Evolutionary conservation across 2,888 invertebrate genomes (phyloP), one percentile per base, ranked within the genome.

Genomic region (Lithosia quadra): DNA sequence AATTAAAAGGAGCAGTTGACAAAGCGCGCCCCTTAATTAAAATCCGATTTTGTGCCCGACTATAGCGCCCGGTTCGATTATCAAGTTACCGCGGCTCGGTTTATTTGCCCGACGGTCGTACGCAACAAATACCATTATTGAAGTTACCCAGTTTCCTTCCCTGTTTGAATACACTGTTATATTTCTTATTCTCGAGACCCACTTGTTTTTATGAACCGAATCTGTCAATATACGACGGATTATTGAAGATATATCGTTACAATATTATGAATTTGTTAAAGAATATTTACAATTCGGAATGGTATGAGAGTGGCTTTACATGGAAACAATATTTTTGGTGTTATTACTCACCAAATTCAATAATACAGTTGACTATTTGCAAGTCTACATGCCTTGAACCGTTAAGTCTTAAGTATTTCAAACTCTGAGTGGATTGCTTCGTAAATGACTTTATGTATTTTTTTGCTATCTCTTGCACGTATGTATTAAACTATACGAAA

Each of bases 1-100:
- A 94, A 94, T 93, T 93, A 94, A 92, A 92, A 92, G 90, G 91
- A 91, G 86, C 91, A 91, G 92, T 92, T 93, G 94, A 94, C 93
- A 94, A 95, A 94, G 92, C 88, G 87, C 80, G 87, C 80, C 82
- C 87, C 84, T 92, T 93, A 93, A 94, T 94, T 94, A 94, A 93
- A 92, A 91, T 90, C 87, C 86, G 89, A 89, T 91, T 89, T 87
- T 85, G 84, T 83, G 81, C 81, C 76, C 79, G 86, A 86, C 87
- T 88, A 88, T 87, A 84, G 82, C 88, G 85, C 83, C 82, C 79
- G 83, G 83, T 79, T 84, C 87, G 88, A 90, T 89, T 82, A 87
- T 85, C 81, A 78, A 85, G 80, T 86, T 85, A 82, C 58, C 53
- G 65, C 86, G 68, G 79, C 79, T 82, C 78, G 78, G 85, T 87